These are phyloP conservation scores for Bolinopsis microptera DNA, from an alignment of 37 sponge, comb jelly and placozoan species.

Conservation along the genomic window DNA sequence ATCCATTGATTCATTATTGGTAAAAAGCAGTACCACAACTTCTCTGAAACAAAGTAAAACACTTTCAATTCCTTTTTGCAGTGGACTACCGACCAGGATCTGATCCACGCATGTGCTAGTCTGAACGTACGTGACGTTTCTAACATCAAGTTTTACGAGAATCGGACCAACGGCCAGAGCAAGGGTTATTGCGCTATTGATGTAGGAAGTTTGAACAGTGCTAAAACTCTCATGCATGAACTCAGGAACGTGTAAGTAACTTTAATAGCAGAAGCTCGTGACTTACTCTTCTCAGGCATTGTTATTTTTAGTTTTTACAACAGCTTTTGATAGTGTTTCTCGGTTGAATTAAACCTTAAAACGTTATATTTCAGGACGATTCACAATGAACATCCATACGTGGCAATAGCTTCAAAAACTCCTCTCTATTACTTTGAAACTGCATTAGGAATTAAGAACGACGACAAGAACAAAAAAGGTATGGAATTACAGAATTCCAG, in stretches of 20 bases:
- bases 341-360: no score
- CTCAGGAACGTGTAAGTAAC: constrained; percentile 47
- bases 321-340: no score
- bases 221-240: constrained; percentile 29
- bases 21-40: no score
- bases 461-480: constrained; percentile 49
- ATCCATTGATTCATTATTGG: no score
- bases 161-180: constrained; percentile 93
- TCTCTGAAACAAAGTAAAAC: no score
- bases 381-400: constrained; percentile 46
- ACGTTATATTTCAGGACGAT: constrained; percentile 42
- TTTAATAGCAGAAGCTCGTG: background rate
- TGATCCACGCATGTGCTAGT: constrained; percentile 72
- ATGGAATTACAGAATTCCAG: no score
- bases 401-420: constrained; percentile 39
- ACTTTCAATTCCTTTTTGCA: constrained; percentile 57
- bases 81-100: constrained; percentile 92
- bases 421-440: constrained; percentile 60
- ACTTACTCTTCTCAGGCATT: background rate
- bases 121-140: constrained; percentile 71
- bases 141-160: constrained; percentile 88
- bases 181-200: constrained; percentile 75
- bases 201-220: constrained; percentile 32
- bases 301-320: no score
- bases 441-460: constrained; percentile 26